Evolutionary conservation across 2,888 invertebrate species (phyloP).

Genomic region (Crepidodera aurea): DNA sequence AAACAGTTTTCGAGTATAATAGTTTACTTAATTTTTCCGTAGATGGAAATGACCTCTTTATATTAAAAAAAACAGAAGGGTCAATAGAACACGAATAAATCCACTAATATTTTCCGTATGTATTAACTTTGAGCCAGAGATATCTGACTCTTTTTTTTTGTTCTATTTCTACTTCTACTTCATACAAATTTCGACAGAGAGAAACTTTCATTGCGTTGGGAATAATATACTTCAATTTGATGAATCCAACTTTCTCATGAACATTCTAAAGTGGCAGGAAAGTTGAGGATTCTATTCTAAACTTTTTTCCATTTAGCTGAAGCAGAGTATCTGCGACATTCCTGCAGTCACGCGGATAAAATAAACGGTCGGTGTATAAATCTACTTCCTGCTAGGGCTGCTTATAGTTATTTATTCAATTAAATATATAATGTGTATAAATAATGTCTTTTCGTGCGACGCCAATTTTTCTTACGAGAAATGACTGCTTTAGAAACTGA

Average conservation of each 20-base stretch:
- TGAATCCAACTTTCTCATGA: constrained; percentile 31
- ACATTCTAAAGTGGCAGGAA: constrained; percentile 33
- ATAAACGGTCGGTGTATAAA: constrained; percentile 33
- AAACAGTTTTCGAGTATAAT: no score
- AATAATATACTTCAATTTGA: constrained; percentile 29
- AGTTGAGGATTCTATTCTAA: constrained; percentile 39
- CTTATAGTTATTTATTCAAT: constrained; percentile 39
- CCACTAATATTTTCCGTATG: background rate
- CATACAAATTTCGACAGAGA: constrained; percentile 17
- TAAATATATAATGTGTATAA: constrained; percentile 33
- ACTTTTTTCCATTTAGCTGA: constrained; percentile 39
- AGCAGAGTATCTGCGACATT: constrained; percentile 35
- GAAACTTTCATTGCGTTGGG: constrained; percentile 21
- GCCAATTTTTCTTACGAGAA: background rate
- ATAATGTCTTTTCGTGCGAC: background rate
- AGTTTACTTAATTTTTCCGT: no score
- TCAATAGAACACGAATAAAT: background rate
- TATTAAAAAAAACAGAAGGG: no score
- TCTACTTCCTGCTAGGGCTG: constrained; percentile 33
- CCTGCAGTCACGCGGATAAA: constrained; percentile 37
- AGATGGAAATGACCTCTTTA: no score
- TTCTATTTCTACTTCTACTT: constrained; percentile 12
- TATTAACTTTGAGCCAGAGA: background rate
- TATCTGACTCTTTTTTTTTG: background rate
- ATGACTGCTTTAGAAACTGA: background rate